Evolutionary conservation across 64 coral and sea anemone genomes (phyloP), one percentile per base, ranked within the genome.

Genomic region (Actinia equina): DNA sequence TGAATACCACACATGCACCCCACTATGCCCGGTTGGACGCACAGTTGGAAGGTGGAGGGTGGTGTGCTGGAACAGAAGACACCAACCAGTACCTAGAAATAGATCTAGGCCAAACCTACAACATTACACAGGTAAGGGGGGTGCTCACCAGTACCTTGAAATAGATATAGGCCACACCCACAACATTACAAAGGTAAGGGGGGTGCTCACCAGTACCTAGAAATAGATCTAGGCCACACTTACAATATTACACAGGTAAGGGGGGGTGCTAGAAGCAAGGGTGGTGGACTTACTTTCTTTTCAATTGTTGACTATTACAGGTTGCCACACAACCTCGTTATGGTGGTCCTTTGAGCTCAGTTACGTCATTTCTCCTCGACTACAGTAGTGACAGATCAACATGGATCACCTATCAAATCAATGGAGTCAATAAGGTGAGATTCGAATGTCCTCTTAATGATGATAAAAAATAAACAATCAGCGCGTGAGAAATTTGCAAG

Each of bases 41-140:
- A 25, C 71, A 89, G 27, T 70, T 86, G 2, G 88, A 84, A 16
- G 52, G 82, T 45, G 92, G 92, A 0, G 84, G 83, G 2, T 94
- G 92, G 92, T 94, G 92, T 49, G 84, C 84, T 20, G 84, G 88
- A 13, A 55, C 41, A 49, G 74, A 94, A 63, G 79, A 94, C 56
- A 37, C 53, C 4, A 65, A 87, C 9, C 88, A 74, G n/a, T 94
- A 80, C 18, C 62, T 94, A 3, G 83, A 94, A 88, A 85, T 94
- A 82, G 92, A 94, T 52, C 84, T 94, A 55, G 88, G 83, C n/a
- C n/a, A n/a, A n/a, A n/a, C 30, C 30, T 37, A 37, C 30, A 37
- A 37, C 30, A 37, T 37, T 37, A 37, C 30, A 37, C 30, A 37
- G 30, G 30, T 37, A 37, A 37, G 30, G 30, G 30, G 30, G 30